These are phyloP conservation scores for Coregonus suidteri DNA, from an alignment of 2,797 vertebrate species.

Conservation along the genomic window DNA sequence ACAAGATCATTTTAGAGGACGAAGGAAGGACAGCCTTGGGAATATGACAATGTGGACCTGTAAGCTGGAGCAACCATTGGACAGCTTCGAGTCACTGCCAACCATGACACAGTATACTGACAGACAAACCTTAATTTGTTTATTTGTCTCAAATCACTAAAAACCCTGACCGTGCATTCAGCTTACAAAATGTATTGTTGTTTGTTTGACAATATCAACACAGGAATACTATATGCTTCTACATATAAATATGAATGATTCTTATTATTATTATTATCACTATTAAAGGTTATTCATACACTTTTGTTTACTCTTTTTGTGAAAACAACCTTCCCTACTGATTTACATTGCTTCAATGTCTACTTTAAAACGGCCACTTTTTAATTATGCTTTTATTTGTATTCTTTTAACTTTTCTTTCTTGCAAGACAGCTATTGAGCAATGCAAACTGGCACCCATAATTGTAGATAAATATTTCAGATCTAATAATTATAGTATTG, in stretches of 20 bases:
- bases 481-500: not conserved
- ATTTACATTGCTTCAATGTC: not conserved
- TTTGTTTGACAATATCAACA: not conserved
- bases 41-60: no score
- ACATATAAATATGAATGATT: conserved; percentile 13
- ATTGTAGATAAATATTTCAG: not conserved
- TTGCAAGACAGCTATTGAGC: not conserved
- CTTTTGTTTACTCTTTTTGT: not conserved
- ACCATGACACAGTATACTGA: no score
- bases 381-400: not conserved
- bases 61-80: no score
- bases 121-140: no score
- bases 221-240: not conserved
- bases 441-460: not conserved
- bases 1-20: no score
- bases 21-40: no score
- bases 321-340: not conserved
- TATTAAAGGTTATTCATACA: conserved; percentile 60
- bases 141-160: no score
- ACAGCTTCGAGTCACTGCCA: no score
- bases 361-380: not conserved
- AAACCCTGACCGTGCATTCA: no score
- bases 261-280: conserved; percentile 29
- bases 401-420: not conserved
- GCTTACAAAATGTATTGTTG: no score